Evolutionary conservation across 1,140 invertebrate species (phyloP), one percentile per base, ranked within the genome.

Genomic region (Araneus ventricosus): DNA sequence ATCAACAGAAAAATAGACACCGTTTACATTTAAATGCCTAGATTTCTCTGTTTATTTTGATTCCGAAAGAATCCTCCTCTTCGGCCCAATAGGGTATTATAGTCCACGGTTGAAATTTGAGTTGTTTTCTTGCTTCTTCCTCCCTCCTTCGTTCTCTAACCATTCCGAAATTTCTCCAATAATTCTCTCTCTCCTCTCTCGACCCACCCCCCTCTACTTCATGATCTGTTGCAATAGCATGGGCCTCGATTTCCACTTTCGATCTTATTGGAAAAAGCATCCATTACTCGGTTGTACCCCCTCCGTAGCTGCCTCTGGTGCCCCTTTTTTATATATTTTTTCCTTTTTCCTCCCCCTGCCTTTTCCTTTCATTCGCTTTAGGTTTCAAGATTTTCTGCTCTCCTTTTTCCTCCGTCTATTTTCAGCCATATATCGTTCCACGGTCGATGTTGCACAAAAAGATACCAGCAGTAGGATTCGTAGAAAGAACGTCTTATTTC

Each of bases 261-360:
- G 88, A 90, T 90, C 88, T 80, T 90, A 90, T 90, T 90, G 88
- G 88, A 90, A 90, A 90, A 90, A 20, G 88, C 88, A 90, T 90
- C 88, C 88, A 90, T 90, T 90, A 90, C 88, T 52, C 37, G 75
- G 41, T 59, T 39, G 41, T 37, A 80, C 82, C 82, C 39, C 45
- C n/a, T 52, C 45, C 80, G 20, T 52, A 17, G 41, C 82, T 41
- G 14, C 41, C 41, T n/a, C 14, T 22, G 30, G 34, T 52, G 45
- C 17, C 17, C 17, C 45, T 8, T 45, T 61, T 86, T 59, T 52
- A 34, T 57, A 27, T 17, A 0, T 61, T 59, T 86, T 59, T 59
- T 22, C 10, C 45, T 61, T 24, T 34, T 30, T 39, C 52, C 57
- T 27, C 30, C 61, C 7, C 57, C 52, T 34, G 45, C 39, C n/a